These are phyloP conservation scores for Crotalus helleri DNA, from an alignment of 2,113 vertebrate species.

Conservation along the genomic window DNA sequence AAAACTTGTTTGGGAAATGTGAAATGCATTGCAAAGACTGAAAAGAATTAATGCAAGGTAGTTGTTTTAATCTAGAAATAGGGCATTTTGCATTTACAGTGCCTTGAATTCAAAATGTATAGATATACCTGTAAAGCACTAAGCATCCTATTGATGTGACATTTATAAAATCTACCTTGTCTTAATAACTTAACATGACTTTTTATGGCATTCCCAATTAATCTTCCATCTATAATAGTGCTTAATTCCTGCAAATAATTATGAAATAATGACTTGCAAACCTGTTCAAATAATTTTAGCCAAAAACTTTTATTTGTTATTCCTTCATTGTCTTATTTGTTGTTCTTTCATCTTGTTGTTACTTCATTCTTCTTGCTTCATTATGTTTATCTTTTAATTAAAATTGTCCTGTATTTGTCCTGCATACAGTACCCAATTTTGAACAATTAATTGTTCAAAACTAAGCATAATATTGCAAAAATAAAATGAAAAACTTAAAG, in stretches of 20 bases:
- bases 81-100: background rate
- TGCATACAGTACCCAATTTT: background rate
- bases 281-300: background rate
- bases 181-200: background rate
- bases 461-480: background rate
- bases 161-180: slow-evolving; percentile 28
- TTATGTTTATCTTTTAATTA: slow-evolving; percentile 28
- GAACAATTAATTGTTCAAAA: too few relatives aligned
- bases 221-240: background rate
- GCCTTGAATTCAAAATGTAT: background rate
- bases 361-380: rapidly evolving
- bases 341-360: slow-evolving; percentile 1
- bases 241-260: background rate
- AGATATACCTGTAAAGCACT: rapidly evolving
- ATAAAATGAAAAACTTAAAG: background rate
- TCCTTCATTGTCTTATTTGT: background rate
- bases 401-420: slow-evolving; percentile 6
- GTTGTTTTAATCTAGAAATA: background rate
- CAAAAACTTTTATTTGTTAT: slow-evolving; percentile 18
- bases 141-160: background rate
- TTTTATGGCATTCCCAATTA: slow-evolving; percentile 23
- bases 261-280: background rate
- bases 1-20: background rate
- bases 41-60: background rate
- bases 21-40: background rate